Percentiles rank a stretch among this genome's conserved stretches.
phyloP scores from a whole-genome alignment of 2,888 invertebrate species.

The Erannis defoliaria region DNA sequence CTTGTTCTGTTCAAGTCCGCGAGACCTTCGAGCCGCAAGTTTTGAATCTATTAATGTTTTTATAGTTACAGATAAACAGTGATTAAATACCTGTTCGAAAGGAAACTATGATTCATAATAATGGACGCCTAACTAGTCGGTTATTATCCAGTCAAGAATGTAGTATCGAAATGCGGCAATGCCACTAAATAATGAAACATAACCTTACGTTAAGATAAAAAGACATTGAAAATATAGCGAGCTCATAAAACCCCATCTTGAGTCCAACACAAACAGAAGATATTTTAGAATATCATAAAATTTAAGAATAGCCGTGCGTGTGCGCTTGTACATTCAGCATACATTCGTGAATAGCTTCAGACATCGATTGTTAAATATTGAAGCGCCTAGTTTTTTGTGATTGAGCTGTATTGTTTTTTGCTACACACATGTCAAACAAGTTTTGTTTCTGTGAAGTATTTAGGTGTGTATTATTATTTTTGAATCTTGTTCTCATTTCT shows the following conservation, averaged over 20 bases:
- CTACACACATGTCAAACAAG: slow-evolving; percentile 49
- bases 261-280: slow-evolving; percentile 42
- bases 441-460: slow-evolving; percentile 48
- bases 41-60: slow-evolving; percentile 45
- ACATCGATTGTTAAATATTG: slow-evolving; percentile 39
- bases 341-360: slow-evolving; percentile 33
- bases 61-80: slow-evolving; percentile 35
- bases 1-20: slow-evolving; percentile 48
- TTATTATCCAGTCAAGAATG: slow-evolving; percentile 32
- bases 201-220: slow-evolving; percentile 22
- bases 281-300: slow-evolving; percentile 46
- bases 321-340: slow-evolving; percentile 33
- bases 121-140: slow-evolving; percentile 22
- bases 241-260: slow-evolving; percentile 46
- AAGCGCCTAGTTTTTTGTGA: slow-evolving; percentile 36
- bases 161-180: slow-evolving; percentile 19
- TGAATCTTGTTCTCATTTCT: slow-evolving; percentile 60
- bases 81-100: slow-evolving; percentile 38
- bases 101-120: slow-evolving; percentile 31
- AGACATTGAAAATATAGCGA: slow-evolving; percentile 50
- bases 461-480: slow-evolving; percentile 42
- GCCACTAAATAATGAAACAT: slow-evolving; percentile 8
- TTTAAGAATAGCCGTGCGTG: slow-evolving; percentile 38
- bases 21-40: slow-evolving; percentile 59
- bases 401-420: slow-evolving; percentile 43